These are phyloP conservation scores for Melanotus villosus DNA, from an alignment of 2,888 invertebrate species.

Conservation along the genomic window DNA sequence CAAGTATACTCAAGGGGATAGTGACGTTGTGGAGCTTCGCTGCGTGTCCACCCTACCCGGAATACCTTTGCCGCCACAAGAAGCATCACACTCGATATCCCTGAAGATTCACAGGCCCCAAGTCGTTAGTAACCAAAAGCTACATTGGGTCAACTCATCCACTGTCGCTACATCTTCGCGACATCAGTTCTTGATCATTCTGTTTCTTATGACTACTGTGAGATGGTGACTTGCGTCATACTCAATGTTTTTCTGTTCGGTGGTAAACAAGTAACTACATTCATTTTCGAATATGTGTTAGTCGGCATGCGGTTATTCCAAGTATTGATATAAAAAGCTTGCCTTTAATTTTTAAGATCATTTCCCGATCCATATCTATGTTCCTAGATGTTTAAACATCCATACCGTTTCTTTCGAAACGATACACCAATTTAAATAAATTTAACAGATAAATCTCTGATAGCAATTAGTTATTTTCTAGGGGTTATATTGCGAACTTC, in stretches of 20 bases:
- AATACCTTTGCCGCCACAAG: slow-evolving; percentile 42
- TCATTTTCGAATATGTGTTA: slow-evolving; percentile 20
- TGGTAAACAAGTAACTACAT: slow-evolving; percentile 10
- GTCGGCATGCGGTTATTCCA: slow-evolving; percentile 21
- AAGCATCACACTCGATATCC: slow-evolving; percentile 34
- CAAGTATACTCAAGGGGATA: slow-evolving; percentile 43
- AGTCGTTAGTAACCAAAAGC: slow-evolving; percentile 42
- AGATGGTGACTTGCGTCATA: too few relatives aligned
- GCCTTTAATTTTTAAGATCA: slow-evolving; percentile 12
- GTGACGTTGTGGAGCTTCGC: slow-evolving; percentile 37
- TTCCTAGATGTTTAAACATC: slow-evolving; percentile 22
- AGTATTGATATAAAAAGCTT: background rate
- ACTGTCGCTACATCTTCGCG: slow-evolving; percentile 9
- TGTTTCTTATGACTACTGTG: slow-evolving; percentile 33
- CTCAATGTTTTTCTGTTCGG: slow-evolving; percentile 4
- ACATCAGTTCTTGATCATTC: slow-evolving; percentile 21
- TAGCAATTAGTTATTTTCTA: too few relatives aligned
- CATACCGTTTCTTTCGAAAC: slow-evolving; percentile 5
- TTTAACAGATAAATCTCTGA: too few relatives aligned
- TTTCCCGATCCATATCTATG: slow-evolving; percentile 30
- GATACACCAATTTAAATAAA: background rate
- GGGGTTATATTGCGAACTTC: too few relatives aligned
- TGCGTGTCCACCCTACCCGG: slow-evolving; percentile 45
- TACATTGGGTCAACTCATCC: slow-evolving; percentile 45
- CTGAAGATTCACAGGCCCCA: slow-evolving; percentile 39